Evolutionary conservation across 2,888 invertebrate genomes (phyloP), one percentile per base, ranked within the genome.

Genomic region (Amblyteles armatorius): DNA sequence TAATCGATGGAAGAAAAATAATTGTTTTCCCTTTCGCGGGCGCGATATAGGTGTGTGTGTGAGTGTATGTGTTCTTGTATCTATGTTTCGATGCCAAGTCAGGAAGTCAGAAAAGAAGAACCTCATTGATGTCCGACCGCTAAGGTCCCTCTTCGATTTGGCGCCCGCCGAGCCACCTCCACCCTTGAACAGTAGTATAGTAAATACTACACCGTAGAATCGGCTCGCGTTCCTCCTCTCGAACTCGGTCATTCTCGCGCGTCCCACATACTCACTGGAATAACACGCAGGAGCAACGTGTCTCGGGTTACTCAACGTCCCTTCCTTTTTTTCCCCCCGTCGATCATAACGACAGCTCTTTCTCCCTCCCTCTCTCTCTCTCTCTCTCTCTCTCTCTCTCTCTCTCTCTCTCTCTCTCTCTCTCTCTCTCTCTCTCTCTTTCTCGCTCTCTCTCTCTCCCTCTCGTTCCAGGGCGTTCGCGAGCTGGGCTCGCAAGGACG

Each of bases 71-170:
- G 2, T 26, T 57, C 26, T 71, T 50, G 7, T 71, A 29, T 26
- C n/a, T 29, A 50, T 50, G 29, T 33, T 68, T 68, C 48, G 48
- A 26, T 40, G 67, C 22, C 67, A 22, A 73, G 71, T 60, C 13
- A 36, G 60, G 60, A 63, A 6, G 60, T 33, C 16, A 33, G 33
- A 33, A 63, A 63, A 63, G 16, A 60, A 60, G 11, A 33, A 16
- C 16, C 33, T 81, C 79, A 19, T 79, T 81, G 72, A 76, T 81
- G 55, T 83, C 83, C 60, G 83, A 83, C 82, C 84, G 85, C 71
- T 80, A 87, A 87, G 87, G 85, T 84, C 86, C 83, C 86, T 89
- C 89, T 88, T 88, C 67, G 82, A 85, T 82, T 80, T 69, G 63
- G 52, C 68, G 16, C 78, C 63, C 55, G 55, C 79, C 79, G 26